phyloP scores from a whole-genome alignment of 2,888 invertebrate genomes.

The Xanthia icteritia region DNA sequence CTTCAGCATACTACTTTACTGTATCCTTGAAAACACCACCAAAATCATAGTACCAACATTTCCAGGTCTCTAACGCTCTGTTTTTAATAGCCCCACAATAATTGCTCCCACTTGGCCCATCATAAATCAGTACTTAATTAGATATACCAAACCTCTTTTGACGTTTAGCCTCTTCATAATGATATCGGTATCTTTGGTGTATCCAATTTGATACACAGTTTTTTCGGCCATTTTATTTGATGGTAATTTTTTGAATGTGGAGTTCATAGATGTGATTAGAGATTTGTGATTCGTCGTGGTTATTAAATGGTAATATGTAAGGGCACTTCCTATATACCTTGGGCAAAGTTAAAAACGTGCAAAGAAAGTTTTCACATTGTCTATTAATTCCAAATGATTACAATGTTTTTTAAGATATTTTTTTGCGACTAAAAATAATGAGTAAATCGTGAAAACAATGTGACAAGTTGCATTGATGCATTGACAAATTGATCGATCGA shows the following conservation, averaged over 20 bases:
- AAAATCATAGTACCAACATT: constrained; percentile 42
- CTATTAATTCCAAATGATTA: not conserved
- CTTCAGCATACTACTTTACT: not conserved
- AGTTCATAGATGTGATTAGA: constrained; percentile 54
- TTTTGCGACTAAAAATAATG: not conserved
- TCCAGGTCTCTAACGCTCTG: constrained; percentile 66
- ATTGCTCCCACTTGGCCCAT: constrained; percentile 77
- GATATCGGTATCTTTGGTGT: constrained; percentile 66
- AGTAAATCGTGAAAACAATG: not conserved
- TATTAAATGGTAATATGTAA: constrained; percentile 16
- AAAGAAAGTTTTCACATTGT: too few relatives aligned
- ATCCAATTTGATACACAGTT: constrained; percentile 63
- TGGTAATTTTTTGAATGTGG: constrained; percentile 49
- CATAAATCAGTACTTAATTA: constrained; percentile 82
- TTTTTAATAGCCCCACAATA: constrained; percentile 75
- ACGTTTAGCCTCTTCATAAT: constrained; percentile 69
- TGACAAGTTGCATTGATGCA: not conserved
- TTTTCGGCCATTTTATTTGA: constrained; percentile 65
- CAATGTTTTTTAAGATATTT: not conserved
- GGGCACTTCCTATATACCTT: constrained; percentile 20
- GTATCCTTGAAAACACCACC: constrained; percentile 45
- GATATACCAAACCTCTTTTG: constrained; percentile 73
- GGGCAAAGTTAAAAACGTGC: not conserved
- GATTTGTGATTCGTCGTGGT: constrained; percentile 57
- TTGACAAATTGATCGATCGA: not conserved